Evolutionary conservation across 2,888 invertebrate genomes (phyloP), one percentile per base, ranked within the genome.

Genomic region (Polydrusus pterygomalis): DNA sequence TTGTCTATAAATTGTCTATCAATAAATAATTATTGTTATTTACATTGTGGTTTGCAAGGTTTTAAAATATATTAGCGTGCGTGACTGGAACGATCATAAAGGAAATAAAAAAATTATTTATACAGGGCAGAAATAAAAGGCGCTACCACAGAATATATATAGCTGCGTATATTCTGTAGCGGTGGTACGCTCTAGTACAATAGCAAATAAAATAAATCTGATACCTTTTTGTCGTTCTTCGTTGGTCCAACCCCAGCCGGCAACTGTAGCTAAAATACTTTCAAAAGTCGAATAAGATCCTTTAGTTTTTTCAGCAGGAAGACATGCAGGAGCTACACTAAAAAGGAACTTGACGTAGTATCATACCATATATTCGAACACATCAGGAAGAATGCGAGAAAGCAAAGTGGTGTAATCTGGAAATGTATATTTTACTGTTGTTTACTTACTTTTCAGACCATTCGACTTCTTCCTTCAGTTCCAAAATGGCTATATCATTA

Each of bases 241-340:
- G 79, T 93, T 89, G 0, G 94, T 93, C 91, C 95, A 95, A 0
- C 96, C 96, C 96, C 96, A 96, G 7, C 96, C 96, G 25, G 95
- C 94, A 0, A 95, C 94, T 0, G 92, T 92, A 0, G 93, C 96
- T 18, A 89, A 83, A 0, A 86, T 85, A 0, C 92, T 92, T 63
- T 89, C 90, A 80, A 90, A 91, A 43, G 84, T 88, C n/a, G 86
- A 87, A 77, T 88, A 87, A 43, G 83, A 86, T 71, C 89, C 88
- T 67, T 89, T 86, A 9, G 88, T 86, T 2, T 87, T 84, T 0
- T 89, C 89, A 68, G 89, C 87, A 0, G 95, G 94, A 1, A 97
- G 88, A 84, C 97, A 97, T 11, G 93, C 94, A 0, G 97, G 96
- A 82, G 91, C 90, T 11, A 95, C 90, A 71, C 77, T 77, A 40